Conservation (phyloP, 2,797 vertebrate species). For the Hippopotamyrus pictus region DNA sequence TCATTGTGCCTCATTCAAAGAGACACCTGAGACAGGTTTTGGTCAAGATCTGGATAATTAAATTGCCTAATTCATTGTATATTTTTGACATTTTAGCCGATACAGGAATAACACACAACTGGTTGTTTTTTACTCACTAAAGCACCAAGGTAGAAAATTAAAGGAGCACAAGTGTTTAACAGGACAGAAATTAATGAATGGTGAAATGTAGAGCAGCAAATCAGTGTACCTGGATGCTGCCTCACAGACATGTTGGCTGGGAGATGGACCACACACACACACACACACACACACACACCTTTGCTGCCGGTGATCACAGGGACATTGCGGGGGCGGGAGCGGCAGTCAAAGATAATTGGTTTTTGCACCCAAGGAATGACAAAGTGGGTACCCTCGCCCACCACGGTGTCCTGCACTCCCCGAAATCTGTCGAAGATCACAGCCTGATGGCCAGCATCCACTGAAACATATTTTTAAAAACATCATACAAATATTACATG, state of each 20-base stretch:
- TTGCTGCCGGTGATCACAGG: conserved; percentile 97
- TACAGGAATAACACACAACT: not conserved
- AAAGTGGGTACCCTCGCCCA: conserved; percentile 91
- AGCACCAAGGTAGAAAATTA: not conserved
- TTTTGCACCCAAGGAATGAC: conserved; percentile 97
- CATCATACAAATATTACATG: not conserved
- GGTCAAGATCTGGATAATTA: not conserved
- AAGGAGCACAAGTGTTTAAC: not conserved
- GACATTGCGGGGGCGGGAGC: conserved; percentile 88
- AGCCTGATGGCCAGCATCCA: conserved; percentile 88
- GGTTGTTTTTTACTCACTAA: not conserved
- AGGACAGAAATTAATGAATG: not conserved
- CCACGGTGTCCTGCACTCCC: conserved; percentile 79
- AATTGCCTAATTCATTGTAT: not conserved
- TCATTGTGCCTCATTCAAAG: not conserved
- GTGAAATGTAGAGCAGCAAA: not conserved
- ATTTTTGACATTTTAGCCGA: not conserved
- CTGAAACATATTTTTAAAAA: conserved; percentile 48
- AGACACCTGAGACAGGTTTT: not conserved
- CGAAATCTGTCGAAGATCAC: conserved; percentile 93
- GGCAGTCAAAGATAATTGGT: conserved; percentile 90
- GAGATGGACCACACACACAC: not conserved
- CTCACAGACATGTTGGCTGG: not conserved
- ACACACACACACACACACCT: conserved; percentile 59
- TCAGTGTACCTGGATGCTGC: not conserved